Percentiles rank a stretch among this genome's conserved stretches.
Evolutionary conservation across 2,797 vertebrate species (phyloP).

Genomic region (Artibeus jamaicensis): DNA sequence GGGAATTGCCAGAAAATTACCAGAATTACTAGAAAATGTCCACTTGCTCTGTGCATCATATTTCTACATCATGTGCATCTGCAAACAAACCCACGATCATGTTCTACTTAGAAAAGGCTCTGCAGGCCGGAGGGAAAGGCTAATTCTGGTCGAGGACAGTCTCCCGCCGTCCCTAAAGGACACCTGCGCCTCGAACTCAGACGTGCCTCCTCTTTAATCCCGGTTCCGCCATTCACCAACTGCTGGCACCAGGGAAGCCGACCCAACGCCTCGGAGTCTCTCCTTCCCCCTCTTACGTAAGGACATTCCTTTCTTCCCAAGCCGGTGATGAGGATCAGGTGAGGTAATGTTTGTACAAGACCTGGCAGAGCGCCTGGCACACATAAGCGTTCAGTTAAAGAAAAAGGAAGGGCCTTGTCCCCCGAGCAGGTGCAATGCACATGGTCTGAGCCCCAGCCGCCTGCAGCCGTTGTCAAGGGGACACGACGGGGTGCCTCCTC

Average conservation of each 20-base stretch:
- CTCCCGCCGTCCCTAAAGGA: neutral
- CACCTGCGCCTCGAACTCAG: too few species aligned
- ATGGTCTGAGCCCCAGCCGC: neutral
- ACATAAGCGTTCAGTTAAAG: neutral
- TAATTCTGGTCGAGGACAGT: neutral
- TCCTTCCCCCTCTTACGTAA: neutral
- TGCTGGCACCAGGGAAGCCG: neutral
- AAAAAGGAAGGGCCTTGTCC: neutral
- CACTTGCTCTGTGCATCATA: rapidly evolving
- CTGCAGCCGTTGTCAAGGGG: rapidly evolving
- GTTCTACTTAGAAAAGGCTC: neutral
- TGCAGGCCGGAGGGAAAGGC: neutral
- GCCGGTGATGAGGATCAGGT: neutral
- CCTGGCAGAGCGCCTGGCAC: neutral
- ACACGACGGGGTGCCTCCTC: rapidly evolving
- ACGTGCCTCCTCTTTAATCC: neutral
- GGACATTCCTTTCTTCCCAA: neutral
- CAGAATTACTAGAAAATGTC: neutral
- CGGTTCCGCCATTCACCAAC: neutral
- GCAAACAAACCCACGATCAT: neutral
- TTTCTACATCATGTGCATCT: neutral
- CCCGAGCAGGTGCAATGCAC: neutral
- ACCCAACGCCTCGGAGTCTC: neutral
- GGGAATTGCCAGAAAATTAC: neutral
- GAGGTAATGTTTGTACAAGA: neutral